Evolutionary conservation across 1,140 invertebrate species (phyloP).

Genomic region (Sminthurides bifidus): DNA sequence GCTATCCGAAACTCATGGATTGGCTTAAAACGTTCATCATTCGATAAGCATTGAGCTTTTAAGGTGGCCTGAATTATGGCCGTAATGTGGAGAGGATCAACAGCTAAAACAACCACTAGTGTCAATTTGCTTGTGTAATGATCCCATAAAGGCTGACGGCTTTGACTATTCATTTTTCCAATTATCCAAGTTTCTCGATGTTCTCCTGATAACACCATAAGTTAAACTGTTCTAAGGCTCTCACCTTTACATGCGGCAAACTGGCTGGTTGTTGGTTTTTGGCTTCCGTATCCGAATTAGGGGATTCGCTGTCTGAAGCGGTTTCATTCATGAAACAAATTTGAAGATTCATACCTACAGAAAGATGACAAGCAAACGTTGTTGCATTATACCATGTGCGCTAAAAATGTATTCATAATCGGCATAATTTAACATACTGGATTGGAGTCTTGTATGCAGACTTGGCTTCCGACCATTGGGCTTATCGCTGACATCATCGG

Average conservation of each 20-base stretch:
- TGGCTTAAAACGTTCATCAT: no score
- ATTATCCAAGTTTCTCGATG: no score
- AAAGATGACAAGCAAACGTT: slow-evolving; percentile 11
- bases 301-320: slow-evolving; percentile 50
- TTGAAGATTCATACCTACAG: slow-evolving; percentile 80
- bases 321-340: slow-evolving; percentile 93
- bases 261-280: slow-evolving; percentile 28
- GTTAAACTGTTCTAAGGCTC: background rate
- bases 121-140: no score
- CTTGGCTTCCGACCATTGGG: slow-evolving; percentile 65
- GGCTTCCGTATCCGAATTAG: slow-evolving; percentile 25
- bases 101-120: no score
- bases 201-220: no score
- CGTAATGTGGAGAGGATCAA: no score
- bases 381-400: background rate
- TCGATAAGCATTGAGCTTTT: no score
- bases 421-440: slow-evolving; percentile 45
- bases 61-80: no score
- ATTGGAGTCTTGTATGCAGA: slow-evolving; percentile 72
- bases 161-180: no score
- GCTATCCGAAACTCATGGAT: no score
- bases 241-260: slow-evolving; percentile 26
- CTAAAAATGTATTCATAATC: background rate
- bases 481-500: slow-evolving; percentile 60
- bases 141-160: no score